Evolutionary conservation across 2,888 invertebrate genomes (phyloP).

Genomic region (Chesias legatella): DNA sequence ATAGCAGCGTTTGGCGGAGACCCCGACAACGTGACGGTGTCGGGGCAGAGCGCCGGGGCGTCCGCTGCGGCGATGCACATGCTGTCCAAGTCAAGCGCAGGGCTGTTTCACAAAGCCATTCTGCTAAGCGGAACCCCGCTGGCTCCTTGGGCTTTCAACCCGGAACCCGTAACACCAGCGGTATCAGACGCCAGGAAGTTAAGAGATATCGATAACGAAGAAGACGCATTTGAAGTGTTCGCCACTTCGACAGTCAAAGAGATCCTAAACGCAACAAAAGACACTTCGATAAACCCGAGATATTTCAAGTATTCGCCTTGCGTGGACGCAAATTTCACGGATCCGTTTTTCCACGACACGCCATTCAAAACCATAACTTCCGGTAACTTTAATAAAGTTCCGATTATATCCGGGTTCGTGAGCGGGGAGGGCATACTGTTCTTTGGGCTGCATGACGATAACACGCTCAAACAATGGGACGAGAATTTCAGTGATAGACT

Average conservation of each 20-base stretch:
- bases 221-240: conserved; percentile 49
- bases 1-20: conserved; percentile 68
- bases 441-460: conserved; percentile 50
- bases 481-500: conserved; percentile 52
- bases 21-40: conserved; percentile 65
- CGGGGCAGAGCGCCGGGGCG: conserved; percentile 69
- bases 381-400: conserved; percentile 59
- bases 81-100: conserved; percentile 51
- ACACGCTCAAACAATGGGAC: conserved; percentile 48
- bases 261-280: conserved; percentile 46
- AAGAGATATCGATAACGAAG: conserved; percentile 32
- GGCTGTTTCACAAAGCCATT: conserved; percentile 65
- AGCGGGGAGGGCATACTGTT: conserved; percentile 61
- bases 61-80: conserved; percentile 62
- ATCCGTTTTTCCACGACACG: conserved; percentile 59
- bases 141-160: conserved; percentile 64
- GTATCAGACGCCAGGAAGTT: conserved; percentile 57
- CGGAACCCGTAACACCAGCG: conserved; percentile 45
- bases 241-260: conserved; percentile 41
- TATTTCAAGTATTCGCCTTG: conserved; percentile 68
- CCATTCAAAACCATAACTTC: conserved; percentile 59
- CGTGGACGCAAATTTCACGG: conserved; percentile 48
- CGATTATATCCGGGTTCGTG: conserved; percentile 56
- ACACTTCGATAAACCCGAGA: conserved; percentile 51
- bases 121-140: conserved; percentile 61